A percentile compares a stretch with the other conserved stretches of the same genome.
Evolutionary conservation across 64 coral and sea anemone species (phyloP).

Genomic region (Anthopleura sola): DNA sequence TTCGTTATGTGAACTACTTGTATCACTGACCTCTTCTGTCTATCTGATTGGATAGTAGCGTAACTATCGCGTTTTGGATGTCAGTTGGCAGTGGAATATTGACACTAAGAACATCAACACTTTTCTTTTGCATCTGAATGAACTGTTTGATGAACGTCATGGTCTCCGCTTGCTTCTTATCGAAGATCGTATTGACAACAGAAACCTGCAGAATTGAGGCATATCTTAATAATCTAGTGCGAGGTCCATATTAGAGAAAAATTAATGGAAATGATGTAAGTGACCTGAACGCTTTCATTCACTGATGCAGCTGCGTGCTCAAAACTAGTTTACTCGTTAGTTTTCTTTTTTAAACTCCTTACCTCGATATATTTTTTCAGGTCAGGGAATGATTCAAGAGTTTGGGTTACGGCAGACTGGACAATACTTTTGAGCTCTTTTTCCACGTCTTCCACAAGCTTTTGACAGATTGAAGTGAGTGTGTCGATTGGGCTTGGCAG

Average conservation of each 20-base stretch:
- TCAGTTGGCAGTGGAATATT: slow-evolving; percentile 57
- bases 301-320: no score
- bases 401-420: slow-evolving; percentile 28
- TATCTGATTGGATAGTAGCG: not conserved
- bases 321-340: no score
- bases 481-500: slow-evolving; percentile 58
- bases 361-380: slow-evolving; percentile 53
- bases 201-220: not conserved
- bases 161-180: slow-evolving; percentile 57
- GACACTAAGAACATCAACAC: slow-evolving; percentile 43
- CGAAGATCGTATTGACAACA: slow-evolving; percentile 56
- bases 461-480: slow-evolving; percentile 47
- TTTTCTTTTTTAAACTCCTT: not conserved
- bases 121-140: slow-evolving; percentile 86
- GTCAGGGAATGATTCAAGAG: slow-evolving; percentile 36
- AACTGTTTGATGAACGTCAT: slow-evolving; percentile 59
- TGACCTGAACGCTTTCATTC: no score
- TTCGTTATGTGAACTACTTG: not conserved
- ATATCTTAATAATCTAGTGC: no score
- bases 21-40: not conserved
- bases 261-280: no score
- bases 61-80: slow-evolving; percentile 25
- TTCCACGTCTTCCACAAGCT: slow-evolving; percentile 51
- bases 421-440: slow-evolving; percentile 53
- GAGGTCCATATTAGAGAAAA: no score